A percentile compares a stretch with the other conserved stretches of the same genome.
Evolutionary conservation across 2,888 invertebrate species (phyloP).

Genomic region (Dorcus parallelipipedus): DNA sequence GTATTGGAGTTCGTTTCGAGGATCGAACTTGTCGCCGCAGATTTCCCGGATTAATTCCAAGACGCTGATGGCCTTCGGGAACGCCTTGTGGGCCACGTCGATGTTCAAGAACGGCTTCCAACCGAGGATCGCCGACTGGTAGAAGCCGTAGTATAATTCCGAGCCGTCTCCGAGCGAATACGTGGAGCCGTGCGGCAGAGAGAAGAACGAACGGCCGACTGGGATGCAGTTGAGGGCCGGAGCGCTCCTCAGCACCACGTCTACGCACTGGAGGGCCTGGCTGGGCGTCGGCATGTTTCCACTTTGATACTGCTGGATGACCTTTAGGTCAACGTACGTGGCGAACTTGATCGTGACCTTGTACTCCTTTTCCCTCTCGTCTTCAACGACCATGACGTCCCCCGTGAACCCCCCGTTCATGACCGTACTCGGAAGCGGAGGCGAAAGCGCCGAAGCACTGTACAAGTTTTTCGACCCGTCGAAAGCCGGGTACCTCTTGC

Average conservation of each 20-base stretch:
- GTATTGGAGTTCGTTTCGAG: not conserved
- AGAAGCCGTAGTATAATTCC: slow-evolving; percentile 91
- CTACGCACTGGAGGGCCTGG: slow-evolving; percentile 73
- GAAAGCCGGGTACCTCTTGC: slow-evolving; percentile 59
- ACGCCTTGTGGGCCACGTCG: slow-evolving; percentile 82
- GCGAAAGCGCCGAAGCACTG: slow-evolving; percentile 48
- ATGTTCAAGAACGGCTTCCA: slow-evolving; percentile 87
- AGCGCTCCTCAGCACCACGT: slow-evolving; percentile 73
- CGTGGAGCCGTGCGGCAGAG: slow-evolving; percentile 41
- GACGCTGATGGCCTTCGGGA: slow-evolving; percentile 58
- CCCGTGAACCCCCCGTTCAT: slow-evolving; percentile 32
- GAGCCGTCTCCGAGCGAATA: slow-evolving; percentile 72
- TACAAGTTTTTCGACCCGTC: slow-evolving; percentile 72
- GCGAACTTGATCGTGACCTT: slow-evolving; percentile 56
- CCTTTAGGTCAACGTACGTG: slow-evolving; percentile 53
- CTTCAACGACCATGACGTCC: slow-evolving; percentile 36
- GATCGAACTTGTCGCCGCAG: not conserved
- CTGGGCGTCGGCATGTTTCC: slow-evolving; percentile 49
- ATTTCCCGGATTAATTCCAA: slow-evolving; percentile 46
- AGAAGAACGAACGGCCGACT: slow-evolving; percentile 80
- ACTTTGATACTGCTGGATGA: slow-evolving; percentile 31
- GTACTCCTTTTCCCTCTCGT: slow-evolving; percentile 38
- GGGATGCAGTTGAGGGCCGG: slow-evolving; percentile 53
- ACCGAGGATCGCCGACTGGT: slow-evolving; percentile 87
- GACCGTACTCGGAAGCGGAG: slow-evolving; percentile 25